Percentiles rank a stretch among this genome's conserved stretches.
These are phyloP conservation scores for Phyllotis vaccarum DNA, from an alignment of 2,797 vertebrate genomes.

Conservation along the genomic window DNA sequence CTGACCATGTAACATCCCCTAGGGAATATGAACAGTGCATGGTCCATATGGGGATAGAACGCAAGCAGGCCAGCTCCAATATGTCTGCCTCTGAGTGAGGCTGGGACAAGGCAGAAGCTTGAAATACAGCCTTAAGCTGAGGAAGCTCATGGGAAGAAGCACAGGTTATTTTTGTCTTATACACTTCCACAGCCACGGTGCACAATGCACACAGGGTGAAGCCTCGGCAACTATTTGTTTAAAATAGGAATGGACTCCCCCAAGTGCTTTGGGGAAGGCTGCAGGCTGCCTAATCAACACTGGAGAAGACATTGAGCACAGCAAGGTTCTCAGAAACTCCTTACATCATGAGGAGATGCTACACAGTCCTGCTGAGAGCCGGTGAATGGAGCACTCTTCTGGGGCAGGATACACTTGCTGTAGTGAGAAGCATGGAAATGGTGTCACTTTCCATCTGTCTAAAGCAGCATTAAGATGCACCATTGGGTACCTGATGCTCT, in stretches of 20 bases:
- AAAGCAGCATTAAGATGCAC: slow-evolving; percentile 32
- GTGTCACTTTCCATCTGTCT: not conserved
- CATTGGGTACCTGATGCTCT: not conserved
- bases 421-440: slow-evolving; percentile 23
- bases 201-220: not conserved
- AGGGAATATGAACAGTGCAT: not conserved
- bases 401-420: slow-evolving; percentile 13
- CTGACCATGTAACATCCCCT: not conserved
- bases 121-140: not conserved
- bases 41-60: not conserved
- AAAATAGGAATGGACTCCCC: not conserved
- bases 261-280: not conserved
- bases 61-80: not conserved
- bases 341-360: not conserved
- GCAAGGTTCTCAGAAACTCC: not conserved
- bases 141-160: not conserved
- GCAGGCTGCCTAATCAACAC: no score
- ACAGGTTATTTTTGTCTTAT: not conserved
- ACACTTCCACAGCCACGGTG: not conserved
- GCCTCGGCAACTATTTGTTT: not conserved
- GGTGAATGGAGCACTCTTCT: not conserved
- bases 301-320: not conserved
- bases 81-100: not conserved
- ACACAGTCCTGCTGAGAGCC: not conserved
- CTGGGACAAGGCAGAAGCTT: not conserved